phyloP scores from a whole-genome alignment of 2,888 invertebrate genomes.

The Macropis europaea region DNA sequence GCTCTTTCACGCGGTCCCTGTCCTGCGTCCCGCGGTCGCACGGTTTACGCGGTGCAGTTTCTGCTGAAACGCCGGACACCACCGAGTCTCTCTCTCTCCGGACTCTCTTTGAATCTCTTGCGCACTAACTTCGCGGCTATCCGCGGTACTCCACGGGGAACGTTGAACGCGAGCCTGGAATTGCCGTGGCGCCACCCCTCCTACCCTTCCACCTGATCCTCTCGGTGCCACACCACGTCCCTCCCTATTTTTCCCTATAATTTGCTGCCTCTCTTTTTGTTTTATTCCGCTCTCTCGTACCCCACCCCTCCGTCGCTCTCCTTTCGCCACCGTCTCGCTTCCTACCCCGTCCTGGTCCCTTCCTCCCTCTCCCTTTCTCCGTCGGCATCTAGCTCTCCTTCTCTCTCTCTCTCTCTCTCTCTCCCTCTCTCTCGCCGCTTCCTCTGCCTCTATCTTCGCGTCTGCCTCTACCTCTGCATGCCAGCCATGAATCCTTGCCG shows the following conservation, averaged over 20 bases:
- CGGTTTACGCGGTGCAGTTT: too few relatives aligned
- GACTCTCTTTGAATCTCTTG: constrained; percentile 66
- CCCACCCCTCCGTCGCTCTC: constrained; percentile 29
- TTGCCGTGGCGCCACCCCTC: constrained; percentile 78
- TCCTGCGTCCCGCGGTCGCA: too few relatives aligned
- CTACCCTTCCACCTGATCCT: constrained; percentile 64
- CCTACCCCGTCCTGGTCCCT: background rate
- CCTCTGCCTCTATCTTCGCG: constrained; percentile 35
- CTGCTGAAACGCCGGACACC: constrained; percentile 24
- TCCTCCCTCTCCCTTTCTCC: constrained; percentile 15
- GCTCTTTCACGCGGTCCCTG: background rate
- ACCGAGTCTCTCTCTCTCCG: constrained; percentile 27
- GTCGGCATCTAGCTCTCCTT: constrained; percentile 40
- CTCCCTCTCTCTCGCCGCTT: constrained; percentile 32
- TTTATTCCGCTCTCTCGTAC: constrained; percentile 69
- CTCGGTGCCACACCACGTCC: constrained; percentile 55
- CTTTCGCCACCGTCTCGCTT: constrained; percentile 31
- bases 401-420: constrained; percentile 25
- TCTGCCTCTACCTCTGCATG: constrained; percentile 57
- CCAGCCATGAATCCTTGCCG: constrained; percentile 79
- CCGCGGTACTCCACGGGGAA: constrained; percentile 74
- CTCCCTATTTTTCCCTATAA: constrained; percentile 74
- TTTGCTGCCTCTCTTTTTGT: constrained; percentile 70
- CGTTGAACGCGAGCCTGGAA: constrained; percentile 78
- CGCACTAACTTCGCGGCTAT: constrained; percentile 71